Conservation (phyloP, 2,113 vertebrate species). For the Chaetops frenatus region DNA sequence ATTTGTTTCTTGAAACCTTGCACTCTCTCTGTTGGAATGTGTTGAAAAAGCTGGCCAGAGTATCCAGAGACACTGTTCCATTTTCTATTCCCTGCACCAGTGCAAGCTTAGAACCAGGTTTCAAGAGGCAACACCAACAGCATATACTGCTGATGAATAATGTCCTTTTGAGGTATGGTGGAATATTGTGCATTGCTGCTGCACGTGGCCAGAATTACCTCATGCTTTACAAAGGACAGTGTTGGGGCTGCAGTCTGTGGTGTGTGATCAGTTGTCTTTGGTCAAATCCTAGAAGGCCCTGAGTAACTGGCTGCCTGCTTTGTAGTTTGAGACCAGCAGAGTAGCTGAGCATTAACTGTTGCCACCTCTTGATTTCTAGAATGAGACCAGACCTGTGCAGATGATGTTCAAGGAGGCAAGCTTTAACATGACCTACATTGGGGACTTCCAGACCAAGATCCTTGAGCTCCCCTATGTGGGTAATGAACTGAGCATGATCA, state of each 20-base stretch:
- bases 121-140: too few species aligned
- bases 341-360: background rate
- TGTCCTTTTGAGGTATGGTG: background rate
- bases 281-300: background rate
- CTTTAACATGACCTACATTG: constrained; percentile 66
- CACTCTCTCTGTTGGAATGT: background rate
- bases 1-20: rapidly evolving
- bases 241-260: background rate
- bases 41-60: background rate
- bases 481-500: constrained; percentile 84
- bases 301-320: background rate
- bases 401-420: constrained; percentile 77
- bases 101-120: too few species aligned
- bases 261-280: background rate
- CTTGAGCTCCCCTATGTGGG: constrained; percentile 83
- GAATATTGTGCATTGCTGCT: background rate
- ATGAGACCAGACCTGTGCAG: constrained; percentile 72
- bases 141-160: background rate
- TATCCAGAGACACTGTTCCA: background rate
- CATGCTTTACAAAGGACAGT: background rate
- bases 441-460: constrained; percentile 70
- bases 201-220: too few species aligned
- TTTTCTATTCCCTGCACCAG: background rate
- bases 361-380: constrained; percentile 40
- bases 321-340: rapidly evolving